These are phyloP conservation scores for Pheosia gnoma DNA, from an alignment of 2,888 invertebrate genomes.

Conservation along the genomic window DNA sequence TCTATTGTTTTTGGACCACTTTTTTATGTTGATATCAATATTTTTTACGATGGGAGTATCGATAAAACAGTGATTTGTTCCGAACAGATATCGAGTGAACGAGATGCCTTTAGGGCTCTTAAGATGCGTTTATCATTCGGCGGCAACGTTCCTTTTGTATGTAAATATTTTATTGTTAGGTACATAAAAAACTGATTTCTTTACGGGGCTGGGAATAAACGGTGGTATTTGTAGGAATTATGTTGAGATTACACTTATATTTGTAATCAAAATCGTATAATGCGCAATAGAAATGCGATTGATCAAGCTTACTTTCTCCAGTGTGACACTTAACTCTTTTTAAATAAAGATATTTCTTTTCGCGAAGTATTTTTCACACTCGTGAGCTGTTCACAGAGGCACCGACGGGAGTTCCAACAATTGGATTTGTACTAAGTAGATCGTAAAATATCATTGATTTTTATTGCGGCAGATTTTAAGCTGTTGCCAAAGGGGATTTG, in stretches of 20 bases:
- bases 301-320: slow-evolving; percentile 55
- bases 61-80: slow-evolving; percentile 83
- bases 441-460: slow-evolving; percentile 67
- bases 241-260: slow-evolving; percentile 17
- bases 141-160: slow-evolving; percentile 77
- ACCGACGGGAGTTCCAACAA: slow-evolving; percentile 62
- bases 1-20: slow-evolving; percentile 81
- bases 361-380: slow-evolving; percentile 47
- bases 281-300: slow-evolving; percentile 58
- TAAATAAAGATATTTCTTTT: slow-evolving; percentile 59
- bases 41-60: slow-evolving; percentile 79
- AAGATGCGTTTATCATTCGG: slow-evolving; percentile 77
- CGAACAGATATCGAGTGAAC: slow-evolving; percentile 69
- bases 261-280: slow-evolving; percentile 26
- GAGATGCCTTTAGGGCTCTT: slow-evolving; percentile 69
- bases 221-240: slow-evolving; percentile 32
- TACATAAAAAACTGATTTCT: slow-evolving; percentile 50
- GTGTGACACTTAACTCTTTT: slow-evolving; percentile 63
- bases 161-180: slow-evolving; percentile 74
- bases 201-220: slow-evolving; percentile 29
- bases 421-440: slow-evolving; percentile 70
- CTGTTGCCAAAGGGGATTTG: slow-evolving; percentile 32
- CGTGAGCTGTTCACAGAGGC: slow-evolving; percentile 39
- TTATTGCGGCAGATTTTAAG: slow-evolving; percentile 20
- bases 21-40: slow-evolving; percentile 82